Base-by-base conservation (phyloP, 53 echinoderm and acorn worm genomes). In the Holothuria scabra region DNA sequence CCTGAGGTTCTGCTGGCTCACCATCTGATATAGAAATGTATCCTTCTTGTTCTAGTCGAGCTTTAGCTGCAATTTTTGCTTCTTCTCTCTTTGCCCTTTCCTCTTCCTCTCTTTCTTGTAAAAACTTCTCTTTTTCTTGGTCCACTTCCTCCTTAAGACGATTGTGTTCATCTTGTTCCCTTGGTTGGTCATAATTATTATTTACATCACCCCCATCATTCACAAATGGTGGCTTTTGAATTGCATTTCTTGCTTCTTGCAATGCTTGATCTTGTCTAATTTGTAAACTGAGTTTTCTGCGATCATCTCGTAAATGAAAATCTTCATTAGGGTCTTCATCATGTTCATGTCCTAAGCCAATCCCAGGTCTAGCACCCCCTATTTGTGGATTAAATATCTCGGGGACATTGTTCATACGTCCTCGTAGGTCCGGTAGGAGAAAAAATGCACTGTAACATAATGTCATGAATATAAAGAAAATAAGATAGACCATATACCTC, bases 391-490 rank as follows among this genome's bases (percentile, higher is more conserved):
- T 88, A 56, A 92, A 91, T 64, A 91, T 62, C 63, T 91, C 87
- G 37, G 91, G 93, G 32, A 89, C 83, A 32, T 52, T 78, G 78
- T 85, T 90, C 46, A 87, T 81, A 60, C 79, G 81, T 63, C 91
- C 88, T 56, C 84, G 80, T 67, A 91, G 86, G 69, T 96, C 96
- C 12, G 96, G 96, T 65, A 96, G 66, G 31, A 96, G 88, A 67
- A 96, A 93, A 56, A 96, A 86, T 83, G 96, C 96, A 80, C 89
- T 89, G 82, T 91, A 96, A 75, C 93, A 96, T 62, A 96, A 88
- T 66, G 90, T 93, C 68, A 90, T 93, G 59, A 96, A 93, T 56
- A 93, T 90, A 66, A 92, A 81, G 86, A 93, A 92, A 52, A 96
- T 93, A 60, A 96, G 85, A 84, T 90, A 93, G 62, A 93, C 92